Conservation (phyloP, 2,888 invertebrate species). For the Nephrotoma appendiculata region DNA sequence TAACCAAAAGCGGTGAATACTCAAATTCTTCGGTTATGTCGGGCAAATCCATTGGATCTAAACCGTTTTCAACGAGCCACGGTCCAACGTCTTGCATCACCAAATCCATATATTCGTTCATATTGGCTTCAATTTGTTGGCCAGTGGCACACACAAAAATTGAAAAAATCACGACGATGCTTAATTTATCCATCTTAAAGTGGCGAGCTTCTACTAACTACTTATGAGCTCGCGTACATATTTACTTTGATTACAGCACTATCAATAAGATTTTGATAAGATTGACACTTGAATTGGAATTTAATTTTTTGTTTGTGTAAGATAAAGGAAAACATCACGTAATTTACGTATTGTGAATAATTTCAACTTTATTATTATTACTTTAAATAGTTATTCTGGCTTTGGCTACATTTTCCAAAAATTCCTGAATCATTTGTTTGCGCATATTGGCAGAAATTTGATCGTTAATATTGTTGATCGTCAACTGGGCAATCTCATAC, state of each 20-base stretch:
- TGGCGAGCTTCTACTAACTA: background rate
- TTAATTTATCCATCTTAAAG: background rate
- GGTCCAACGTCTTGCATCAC: constrained; percentile 16
- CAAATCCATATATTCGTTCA: constrained; percentile 16
- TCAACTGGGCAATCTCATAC: constrained; percentile 7
- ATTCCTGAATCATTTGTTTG: background rate
- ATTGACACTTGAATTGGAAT: background rate
- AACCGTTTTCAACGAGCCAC: constrained; percentile 15
- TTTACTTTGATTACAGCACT: background rate
- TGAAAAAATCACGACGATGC: background rate
- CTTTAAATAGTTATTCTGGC: background rate
- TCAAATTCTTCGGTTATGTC: constrained; percentile 15
- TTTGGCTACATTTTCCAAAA: background rate
- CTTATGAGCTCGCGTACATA: background rate
- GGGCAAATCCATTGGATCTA: constrained; percentile 19
- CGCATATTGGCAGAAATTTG: background rate
- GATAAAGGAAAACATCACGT: background rate
- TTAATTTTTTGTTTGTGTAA: background rate
- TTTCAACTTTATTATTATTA: background rate
- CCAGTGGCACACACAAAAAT: background rate
- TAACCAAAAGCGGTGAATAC: constrained; percentile 11
- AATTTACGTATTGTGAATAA: background rate
- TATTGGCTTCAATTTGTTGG: constrained; percentile 3
- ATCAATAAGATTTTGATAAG: background rate
- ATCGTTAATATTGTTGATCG: constrained; percentile 11